Evolutionary conservation across 2,797 vertebrate genomes (phyloP), one percentile per base, ranked within the genome.

Genomic region (Agapornis canus): DNA sequence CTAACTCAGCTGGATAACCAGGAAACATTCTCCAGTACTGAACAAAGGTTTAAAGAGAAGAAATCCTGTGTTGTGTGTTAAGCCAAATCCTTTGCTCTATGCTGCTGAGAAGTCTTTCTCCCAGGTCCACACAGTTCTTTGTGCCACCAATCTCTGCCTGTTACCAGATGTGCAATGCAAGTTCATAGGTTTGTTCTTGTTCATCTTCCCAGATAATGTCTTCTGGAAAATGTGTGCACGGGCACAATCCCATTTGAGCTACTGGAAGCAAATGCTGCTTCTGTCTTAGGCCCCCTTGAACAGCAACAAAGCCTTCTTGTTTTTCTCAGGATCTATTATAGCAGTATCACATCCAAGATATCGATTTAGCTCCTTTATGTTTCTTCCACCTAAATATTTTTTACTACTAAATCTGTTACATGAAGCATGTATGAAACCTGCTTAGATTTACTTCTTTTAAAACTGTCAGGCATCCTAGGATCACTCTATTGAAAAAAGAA

Each of bases 251-350:
- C 4, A 1, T 27, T 4, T 0, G 26, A 39, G 64, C 27, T 68
- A 11, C 56, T 54, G 70, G 56, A 69, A 54, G 42, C 32, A 60
- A 68, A 68, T 5, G 16, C 25, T 60, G 54, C 37, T 60, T 25
- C 47, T 91, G 64, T 45, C 40, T 20, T 5, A 42, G 61, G 25
- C 8, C 17, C 19, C 45, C 27, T 9, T 4, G 10, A 75, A 63
- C 0, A 6, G n/a, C 52, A 63, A 19, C 0, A 2, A 49, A n/a
- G 32, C 14, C n/a, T 13, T 14, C 45, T 21, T 29, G 3, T 8
- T 40, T 48, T 66, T 9, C 52, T 52, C 51, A 45, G 35, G 25
- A n/a, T 35, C 51, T 26, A 5, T 27, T 79, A 54, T 4, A 63
- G 27, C 64, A 72, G 16, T 11, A 42, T 76, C 39, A 6, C 8